Conservation (phyloP, 2,113 vertebrate species). For the Puntigrus tetrazona region DNA sequence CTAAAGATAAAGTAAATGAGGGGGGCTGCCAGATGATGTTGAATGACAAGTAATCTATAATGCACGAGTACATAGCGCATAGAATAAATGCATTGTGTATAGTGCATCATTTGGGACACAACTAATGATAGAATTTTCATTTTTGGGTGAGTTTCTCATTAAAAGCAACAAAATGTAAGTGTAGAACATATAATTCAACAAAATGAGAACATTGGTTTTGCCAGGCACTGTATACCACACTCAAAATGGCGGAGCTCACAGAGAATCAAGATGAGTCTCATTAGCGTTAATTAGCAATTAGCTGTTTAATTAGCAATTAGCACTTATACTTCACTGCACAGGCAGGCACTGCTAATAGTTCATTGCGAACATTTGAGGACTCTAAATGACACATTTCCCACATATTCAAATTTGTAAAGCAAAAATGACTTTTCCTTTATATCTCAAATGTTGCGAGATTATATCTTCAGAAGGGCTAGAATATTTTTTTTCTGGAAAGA, state of each 20-base stretch:
- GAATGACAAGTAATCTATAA: too few species aligned
- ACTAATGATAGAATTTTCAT: neutral
- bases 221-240: constrained; percentile 10
- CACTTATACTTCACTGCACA: neutral
- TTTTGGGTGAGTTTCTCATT: neutral
- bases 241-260: neutral
- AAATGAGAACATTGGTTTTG: neutral
- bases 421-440: neutral
- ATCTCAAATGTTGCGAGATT: neutral
- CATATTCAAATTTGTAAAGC: too few species aligned
- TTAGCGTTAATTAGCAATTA: constrained; percentile 46
- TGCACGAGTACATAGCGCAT: too few species aligned
- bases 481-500: neutral
- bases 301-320: constrained; percentile 33
- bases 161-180: neutral
- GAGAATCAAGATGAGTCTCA: constrained; percentile 29
- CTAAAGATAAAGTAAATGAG: too few species aligned
- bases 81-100: too few species aligned
- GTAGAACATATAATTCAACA: neutral
- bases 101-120: too few species aligned
- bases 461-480: neutral
- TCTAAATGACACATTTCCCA: neutral
- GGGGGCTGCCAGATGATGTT: too few species aligned
- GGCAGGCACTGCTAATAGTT: constrained; percentile 41
- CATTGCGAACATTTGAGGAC: constrained; percentile 2